A percentile compares a stretch with the other conserved stretches of the same genome.
These are phyloP conservation scores for Isotomurus palustris DNA, from an alignment of 2,888 invertebrate genomes.

Conservation along the genomic window DNA sequence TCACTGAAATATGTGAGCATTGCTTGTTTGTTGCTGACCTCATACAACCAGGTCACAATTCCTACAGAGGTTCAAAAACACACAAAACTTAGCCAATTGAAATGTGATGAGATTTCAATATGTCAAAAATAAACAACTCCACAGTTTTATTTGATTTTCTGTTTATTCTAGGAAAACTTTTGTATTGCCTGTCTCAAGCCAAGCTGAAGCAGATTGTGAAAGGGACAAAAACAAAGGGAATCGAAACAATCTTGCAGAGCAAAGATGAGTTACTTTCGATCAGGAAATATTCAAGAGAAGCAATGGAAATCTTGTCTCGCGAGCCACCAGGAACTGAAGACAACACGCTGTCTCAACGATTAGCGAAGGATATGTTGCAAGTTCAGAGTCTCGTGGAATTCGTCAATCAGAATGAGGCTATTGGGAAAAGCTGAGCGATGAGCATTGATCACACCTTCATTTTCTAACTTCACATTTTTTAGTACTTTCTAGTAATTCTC, in stretches of 20 bases:
- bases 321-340: slow-evolving; percentile 26
- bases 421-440: too few relatives aligned
- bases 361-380: slow-evolving; percentile 17
- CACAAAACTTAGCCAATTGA: not conserved
- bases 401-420: not conserved
- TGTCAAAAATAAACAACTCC: too few relatives aligned
- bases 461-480: too few relatives aligned
- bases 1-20: slow-evolving; percentile 36
- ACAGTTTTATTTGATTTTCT: not conserved
- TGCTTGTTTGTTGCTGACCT: slow-evolving; percentile 36
- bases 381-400: slow-evolving; percentile 13
- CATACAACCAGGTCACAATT: slow-evolving; percentile 39
- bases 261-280: slow-evolving; percentile 16
- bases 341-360: slow-evolving; percentile 11
- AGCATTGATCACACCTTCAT: too few relatives aligned
- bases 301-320: slow-evolving; percentile 19
- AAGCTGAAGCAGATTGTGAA: slow-evolving; percentile 29
- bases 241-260: slow-evolving; percentile 16
- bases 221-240: slow-evolving; percentile 14
- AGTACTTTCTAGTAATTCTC: too few relatives aligned
- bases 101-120: too few relatives aligned
- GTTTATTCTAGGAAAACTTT: slow-evolving; percentile 32
- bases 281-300: slow-evolving; percentile 19
- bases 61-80: slow-evolving; percentile 34
- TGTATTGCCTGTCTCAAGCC: slow-evolving; percentile 39